Evolutionary conservation across 2,888 invertebrate genomes (phyloP), one percentile per base, ranked within the genome.

Genomic region (Oxytorus armatus): DNA sequence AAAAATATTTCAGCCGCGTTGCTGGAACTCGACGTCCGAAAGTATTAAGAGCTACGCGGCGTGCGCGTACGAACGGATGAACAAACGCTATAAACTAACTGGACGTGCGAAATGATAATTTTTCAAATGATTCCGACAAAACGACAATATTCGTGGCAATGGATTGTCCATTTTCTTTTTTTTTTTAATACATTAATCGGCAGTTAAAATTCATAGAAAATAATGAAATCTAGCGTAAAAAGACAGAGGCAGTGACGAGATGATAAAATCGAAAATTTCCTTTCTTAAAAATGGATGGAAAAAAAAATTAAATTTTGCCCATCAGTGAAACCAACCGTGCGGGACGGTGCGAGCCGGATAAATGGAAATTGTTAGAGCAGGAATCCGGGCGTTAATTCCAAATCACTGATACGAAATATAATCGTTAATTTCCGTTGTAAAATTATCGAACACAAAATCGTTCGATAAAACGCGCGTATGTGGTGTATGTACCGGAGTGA

Each of bases 401-500:
- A n/a, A n/a, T n/a, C n/a, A n/a, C n/a, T n/a, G 61, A 51, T 59
- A 29, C 14, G 36, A 33, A 8, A 36, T 42, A 42, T 25, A 55
- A 42, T 36, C 10, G 10, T 55, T n/a, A 51, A n/a, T 69, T 55
- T 25, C 25, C 47, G 47, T 16, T 23, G 51, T 51, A 25, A 63
- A 25, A 36, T 77, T 25, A 57, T 77, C 21, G 7, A 25, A 3
- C 72, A 49, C 47, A 2, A 66, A 63, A 21, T 29, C 4, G 11
- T 47, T 49, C 25, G 25, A 63, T 55, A 59, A 76, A 51, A 81
- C 18, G 36, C 36, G 23, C 59, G 18, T 29, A 44, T 23, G 25
- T 16, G 33, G 10, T 47, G 61, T 55, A 76, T 53, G 79, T 18
- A 44, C 14, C 33, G 3, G 79, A 79, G 81, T 76, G 73, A 77